Evolutionary conservation across 2,888 invertebrate species (phyloP).

Genomic region (Allacma fusca): DNA sequence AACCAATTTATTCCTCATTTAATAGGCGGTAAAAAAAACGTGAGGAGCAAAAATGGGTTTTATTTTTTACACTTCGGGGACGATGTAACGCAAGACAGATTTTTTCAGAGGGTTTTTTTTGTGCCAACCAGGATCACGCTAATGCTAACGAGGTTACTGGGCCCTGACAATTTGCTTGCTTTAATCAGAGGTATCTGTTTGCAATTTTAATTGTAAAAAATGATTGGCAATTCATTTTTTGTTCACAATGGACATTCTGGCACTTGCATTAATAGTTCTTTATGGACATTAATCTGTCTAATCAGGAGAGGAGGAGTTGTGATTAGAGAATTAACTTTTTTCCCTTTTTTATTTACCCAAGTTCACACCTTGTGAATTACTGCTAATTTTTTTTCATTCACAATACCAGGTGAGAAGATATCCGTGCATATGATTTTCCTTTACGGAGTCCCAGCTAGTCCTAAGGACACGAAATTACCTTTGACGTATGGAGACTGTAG

Average conservation of each 20-base stretch:
- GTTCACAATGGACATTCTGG: neutral
- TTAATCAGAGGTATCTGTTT: neutral
- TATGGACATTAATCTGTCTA: neutral
- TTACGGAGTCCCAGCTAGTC: neutral
- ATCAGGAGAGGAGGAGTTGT: neutral
- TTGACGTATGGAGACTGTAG: neutral
- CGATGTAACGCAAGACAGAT: neutral
- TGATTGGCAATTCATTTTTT: neutral
- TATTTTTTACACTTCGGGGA: neutral
- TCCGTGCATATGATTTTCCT: no score
- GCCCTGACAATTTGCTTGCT: neutral
- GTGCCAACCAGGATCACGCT: neutral
- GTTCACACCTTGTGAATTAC: neutral
- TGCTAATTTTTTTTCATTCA: no score
- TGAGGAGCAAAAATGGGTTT: no score
- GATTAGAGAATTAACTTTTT: neutral
- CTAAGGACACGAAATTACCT: neutral
- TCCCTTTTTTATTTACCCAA: neutral
- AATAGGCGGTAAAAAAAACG: no score
- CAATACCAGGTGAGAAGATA: no score
- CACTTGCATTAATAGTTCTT: neutral
- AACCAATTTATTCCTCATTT: no score
- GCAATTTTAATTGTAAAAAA: neutral
- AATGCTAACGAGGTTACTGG: conserved; percentile 4
- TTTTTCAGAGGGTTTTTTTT: neutral